Percentiles rank a stretch among this genome's conserved stretches.
These are phyloP conservation scores for Steinernema scapterisci DNA, from an alignment of 2,888 invertebrate species.

Conservation along the genomic window DNA sequence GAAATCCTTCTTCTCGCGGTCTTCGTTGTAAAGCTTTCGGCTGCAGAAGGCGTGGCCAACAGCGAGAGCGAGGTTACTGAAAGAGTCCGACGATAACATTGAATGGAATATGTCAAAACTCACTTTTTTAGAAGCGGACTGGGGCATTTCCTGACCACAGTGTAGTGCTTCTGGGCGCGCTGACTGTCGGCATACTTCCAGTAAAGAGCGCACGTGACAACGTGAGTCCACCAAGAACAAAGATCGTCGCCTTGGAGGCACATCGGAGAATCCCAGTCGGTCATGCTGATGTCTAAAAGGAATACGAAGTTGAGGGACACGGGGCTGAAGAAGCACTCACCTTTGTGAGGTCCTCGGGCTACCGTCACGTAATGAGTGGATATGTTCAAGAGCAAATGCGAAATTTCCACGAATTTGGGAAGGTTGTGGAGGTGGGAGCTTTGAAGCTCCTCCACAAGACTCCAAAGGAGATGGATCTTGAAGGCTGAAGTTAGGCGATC, in stretches of 20 bases:
- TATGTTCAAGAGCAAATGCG: slow-evolving; percentile 56
- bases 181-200: slow-evolving; percentile 55
- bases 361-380: slow-evolving; percentile 42
- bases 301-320: no score
- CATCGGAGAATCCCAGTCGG: slow-evolving; percentile 33
- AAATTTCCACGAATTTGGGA: slow-evolving; percentile 56
- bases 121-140: slow-evolving; percentile 54
- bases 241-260: slow-evolving; percentile 53
- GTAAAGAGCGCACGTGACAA: slow-evolving; percentile 62
- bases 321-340: neutral
- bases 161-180: slow-evolving; percentile 60
- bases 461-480: slow-evolving; percentile 57
- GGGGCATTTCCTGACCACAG: slow-evolving; percentile 60
- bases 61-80: slow-evolving; percentile 61
- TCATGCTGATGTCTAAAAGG: slow-evolving; percentile 34
- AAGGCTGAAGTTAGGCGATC: slow-evolving; percentile 54
- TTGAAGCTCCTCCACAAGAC: slow-evolving; percentile 53
- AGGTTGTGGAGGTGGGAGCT: slow-evolving; percentile 35
- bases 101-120: neutral
- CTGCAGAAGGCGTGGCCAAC: slow-evolving; percentile 67
- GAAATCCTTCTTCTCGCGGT: slow-evolving; percentile 43
- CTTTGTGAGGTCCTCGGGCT: neutral
- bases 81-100: slow-evolving; percentile 32
- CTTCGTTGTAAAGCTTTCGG: slow-evolving; percentile 57
- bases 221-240: slow-evolving; percentile 66